These are phyloP conservation scores for Heliornis fulica DNA, from an alignment of 2,113 vertebrate genomes.

Conservation along the genomic window DNA sequence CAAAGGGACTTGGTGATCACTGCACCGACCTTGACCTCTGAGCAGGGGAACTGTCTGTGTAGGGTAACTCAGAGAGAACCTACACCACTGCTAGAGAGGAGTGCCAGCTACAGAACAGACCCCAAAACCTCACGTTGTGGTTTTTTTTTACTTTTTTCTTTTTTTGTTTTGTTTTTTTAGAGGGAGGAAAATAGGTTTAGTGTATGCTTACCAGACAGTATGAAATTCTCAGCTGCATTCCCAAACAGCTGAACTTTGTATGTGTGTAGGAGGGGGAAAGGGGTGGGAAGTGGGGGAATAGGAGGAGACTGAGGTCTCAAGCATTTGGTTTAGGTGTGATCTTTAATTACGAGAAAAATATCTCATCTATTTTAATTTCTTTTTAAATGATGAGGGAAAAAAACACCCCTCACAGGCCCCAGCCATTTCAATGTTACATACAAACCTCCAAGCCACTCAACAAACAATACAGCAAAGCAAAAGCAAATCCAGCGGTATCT, in stretches of 20 bases:
- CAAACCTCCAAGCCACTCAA: not conserved
- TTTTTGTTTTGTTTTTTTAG: not conserved
- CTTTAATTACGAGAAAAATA: slow-evolving; percentile 1
- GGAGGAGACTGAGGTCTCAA: not conserved
- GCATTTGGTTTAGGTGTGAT: slow-evolving; percentile 17
- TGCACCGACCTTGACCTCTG: slow-evolving; percentile 62
- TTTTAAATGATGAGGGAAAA: not conserved
- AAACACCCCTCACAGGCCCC: not conserved
- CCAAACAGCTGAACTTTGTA: slow-evolving; percentile 7
- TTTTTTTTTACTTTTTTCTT: not conserved
- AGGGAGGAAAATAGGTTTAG: not conserved
- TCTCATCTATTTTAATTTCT: slow-evolving; percentile 46
- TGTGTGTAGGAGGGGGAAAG: not conserved
- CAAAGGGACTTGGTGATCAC: not conserved
- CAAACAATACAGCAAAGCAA: slow-evolving; percentile 26
- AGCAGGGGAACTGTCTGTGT: slow-evolving; percentile 36
- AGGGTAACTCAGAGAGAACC: slow-evolving; percentile 51
- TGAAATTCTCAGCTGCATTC: slow-evolving; percentile 33
- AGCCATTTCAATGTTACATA: not conserved
- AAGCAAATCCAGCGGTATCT: slow-evolving; percentile 32
- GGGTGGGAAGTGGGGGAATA: not conserved
- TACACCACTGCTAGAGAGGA: not conserved
- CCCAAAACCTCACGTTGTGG: not conserved
- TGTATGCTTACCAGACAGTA: not conserved
- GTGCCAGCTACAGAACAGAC: not conserved